phyloP scores from a whole-genome alignment of 2,888 invertebrate species.

The Leptinotarsa juncta region DNA sequence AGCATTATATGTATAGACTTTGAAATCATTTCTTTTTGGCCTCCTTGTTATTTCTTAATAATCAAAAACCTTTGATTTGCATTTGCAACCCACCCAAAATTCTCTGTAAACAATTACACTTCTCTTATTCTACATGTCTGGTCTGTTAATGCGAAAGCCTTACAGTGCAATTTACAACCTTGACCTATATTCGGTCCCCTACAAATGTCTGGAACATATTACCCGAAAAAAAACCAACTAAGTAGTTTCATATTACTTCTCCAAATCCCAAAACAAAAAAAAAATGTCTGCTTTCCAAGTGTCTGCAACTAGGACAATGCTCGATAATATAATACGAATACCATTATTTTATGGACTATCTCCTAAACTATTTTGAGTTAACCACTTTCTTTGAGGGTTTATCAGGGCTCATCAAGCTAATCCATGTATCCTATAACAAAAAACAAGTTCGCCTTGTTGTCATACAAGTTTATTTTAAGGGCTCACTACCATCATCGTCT shows the following conservation, averaged over 20 bases:
- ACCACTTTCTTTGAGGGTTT: constrained; percentile 10
- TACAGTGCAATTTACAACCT: not conserved
- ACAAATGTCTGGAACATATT: constrained; percentile 27
- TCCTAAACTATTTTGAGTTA: not conserved
- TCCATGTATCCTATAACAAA: not conserved
- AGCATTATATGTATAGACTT: no score
- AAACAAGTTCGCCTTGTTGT: constrained; percentile 16
- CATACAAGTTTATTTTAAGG: constrained; percentile 10
- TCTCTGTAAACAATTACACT: not conserved
- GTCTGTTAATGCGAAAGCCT: not conserved
- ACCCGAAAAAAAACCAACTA: constrained; percentile 27
- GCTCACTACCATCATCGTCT: constrained; percentile 21
- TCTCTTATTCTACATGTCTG: not conserved
- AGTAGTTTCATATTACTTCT: constrained; percentile 24
- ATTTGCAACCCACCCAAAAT: no score
- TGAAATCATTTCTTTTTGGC: no score
- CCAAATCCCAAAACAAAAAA: not conserved
- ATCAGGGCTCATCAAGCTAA: constrained; percentile 16
- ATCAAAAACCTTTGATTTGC: no score
- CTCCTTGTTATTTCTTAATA: no score
- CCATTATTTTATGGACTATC: constrained; percentile 19
- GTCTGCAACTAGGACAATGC: not conserved
- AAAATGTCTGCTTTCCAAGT: not conserved
- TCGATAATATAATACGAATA: constrained; percentile 1
- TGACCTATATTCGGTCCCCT: constrained; percentile 24